Evolutionary conservation across 2,113 vertebrate genomes (phyloP), one percentile per base, ranked within the genome.

Genomic region (Lanius ludovicianus): DNA sequence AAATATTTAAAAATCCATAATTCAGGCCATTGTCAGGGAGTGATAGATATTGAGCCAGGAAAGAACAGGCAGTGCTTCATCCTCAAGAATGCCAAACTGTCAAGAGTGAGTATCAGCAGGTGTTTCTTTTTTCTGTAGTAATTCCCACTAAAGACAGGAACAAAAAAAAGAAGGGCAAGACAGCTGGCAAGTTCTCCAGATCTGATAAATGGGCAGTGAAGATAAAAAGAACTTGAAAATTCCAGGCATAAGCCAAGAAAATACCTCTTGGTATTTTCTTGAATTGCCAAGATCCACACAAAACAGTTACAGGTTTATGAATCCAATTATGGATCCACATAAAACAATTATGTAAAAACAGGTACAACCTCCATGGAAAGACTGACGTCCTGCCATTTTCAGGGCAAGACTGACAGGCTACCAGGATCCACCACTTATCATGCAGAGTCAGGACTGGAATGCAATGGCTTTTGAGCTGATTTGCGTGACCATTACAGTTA

Each of bases 391-490:
- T 75, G 67, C 20, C 56, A 39, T 39, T 49, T 75, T 8, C 25
- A 55, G 39, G 33, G 44, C 15, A 50, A 69, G 52, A 18, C 62
- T 52, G 30, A n/a, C 2, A 11, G 8, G 15, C 5, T 27, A 70
- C 5, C 30, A 60, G 71, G n/a, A 57, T 24, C 27, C 1, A 15
- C 24, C 30, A 18, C 15, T 55, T 52, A 35, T 18, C 50, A 37
- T 0, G 13, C 17, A 46, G 44, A 55, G 10, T 23, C 12, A 60
- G 33, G 35, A 35, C 44, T 10, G 13, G 24, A 39, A 74, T 12
- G 42, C 0, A 0, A 25, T 0, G 8, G 3, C 1, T 15, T 63
- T 52, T 46, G 11, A 55, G 55, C 35, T 41, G 65, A 55, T 60
- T 46, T 86, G 15, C 2, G 2, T 79, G 62, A 79, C 81, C 52